Evolutionary conservation across 2,888 invertebrate species (phyloP).

Genomic region (Diloba caeruleocephala): DNA sequence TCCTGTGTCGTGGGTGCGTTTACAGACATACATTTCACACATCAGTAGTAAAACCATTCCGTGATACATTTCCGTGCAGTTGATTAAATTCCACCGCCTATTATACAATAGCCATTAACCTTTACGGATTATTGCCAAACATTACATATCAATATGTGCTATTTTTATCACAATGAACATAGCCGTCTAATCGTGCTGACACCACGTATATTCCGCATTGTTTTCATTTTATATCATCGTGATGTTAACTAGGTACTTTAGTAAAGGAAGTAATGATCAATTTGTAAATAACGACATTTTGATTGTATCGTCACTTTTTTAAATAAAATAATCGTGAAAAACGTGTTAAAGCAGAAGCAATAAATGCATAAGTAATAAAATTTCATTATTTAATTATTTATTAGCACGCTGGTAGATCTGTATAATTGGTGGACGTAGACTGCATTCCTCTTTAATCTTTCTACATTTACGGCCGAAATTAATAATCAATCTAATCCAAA

Average conservation of each 20-base stretch:
- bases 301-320: not conserved
- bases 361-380: slow-evolving; percentile 1
- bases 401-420: slow-evolving; percentile 5
- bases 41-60: slow-evolving; percentile 10
- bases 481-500: too few species aligned
- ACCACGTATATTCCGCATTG: slow-evolving; percentile 45
- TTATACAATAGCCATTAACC: slow-evolving; percentile 55
- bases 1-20: too few species aligned
- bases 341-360: slow-evolving; percentile 1
- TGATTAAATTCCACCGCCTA: slow-evolving; percentile 39
- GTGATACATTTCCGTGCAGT: slow-evolving; percentile 42
- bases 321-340: slow-evolving; percentile 16
- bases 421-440: slow-evolving; percentile 5
- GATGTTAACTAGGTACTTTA: slow-evolving; percentile 8
- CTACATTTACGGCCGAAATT: too few species aligned
- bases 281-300: slow-evolving; percentile 11
- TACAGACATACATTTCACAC: too few species aligned
- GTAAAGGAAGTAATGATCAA: slow-evolving; percentile 32
- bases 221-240: slow-evolving; percentile 20
- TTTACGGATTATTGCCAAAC: slow-evolving; percentile 51
- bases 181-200: slow-evolving; percentile 32
- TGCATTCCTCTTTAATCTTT: slow-evolving; percentile 5
- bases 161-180: slow-evolving; percentile 36
- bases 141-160: slow-evolving; percentile 41
- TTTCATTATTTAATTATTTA: slow-evolving; percentile 7